phyloP scores from a whole-genome alignment of 2,888 invertebrate genomes.

The Trachelus stipa region DNA sequence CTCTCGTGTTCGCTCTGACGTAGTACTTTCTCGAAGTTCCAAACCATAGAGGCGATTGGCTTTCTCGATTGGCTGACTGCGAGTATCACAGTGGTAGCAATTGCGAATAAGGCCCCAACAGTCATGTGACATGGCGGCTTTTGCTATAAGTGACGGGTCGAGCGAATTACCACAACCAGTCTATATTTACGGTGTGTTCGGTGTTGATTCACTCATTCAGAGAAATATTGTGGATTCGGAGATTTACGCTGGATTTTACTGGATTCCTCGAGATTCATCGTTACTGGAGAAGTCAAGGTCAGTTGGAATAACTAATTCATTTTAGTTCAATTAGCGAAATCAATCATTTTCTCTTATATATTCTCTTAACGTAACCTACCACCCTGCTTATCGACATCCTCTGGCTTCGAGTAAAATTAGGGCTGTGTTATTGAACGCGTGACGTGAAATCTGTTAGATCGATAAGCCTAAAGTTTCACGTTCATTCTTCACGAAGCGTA shows the following conservation, averaged over 20 bases:
- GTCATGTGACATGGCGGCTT: slow-evolving; percentile 2
- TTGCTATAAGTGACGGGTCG: slow-evolving; percentile 4
- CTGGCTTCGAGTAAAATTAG: neutral
- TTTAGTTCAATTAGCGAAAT: neutral
- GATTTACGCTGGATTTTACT: neutral
- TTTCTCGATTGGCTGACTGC: neutral
- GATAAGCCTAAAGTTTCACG: neutral
- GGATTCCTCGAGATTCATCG: neutral
- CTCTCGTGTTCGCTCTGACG: neutral
- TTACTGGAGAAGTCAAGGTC: neutral
- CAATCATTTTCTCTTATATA: neutral
- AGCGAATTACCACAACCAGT: neutral
- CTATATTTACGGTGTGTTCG: neutral
- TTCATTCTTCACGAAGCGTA: neutral
- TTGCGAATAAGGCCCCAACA: neutral
- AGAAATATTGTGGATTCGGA: neutral
- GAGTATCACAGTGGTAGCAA: neutral
- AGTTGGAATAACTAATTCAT: neutral
- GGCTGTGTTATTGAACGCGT: neutral
- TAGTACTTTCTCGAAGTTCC: neutral
- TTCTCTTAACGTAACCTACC: neutral
- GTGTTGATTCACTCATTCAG: neutral
- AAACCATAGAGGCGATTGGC: neutral
- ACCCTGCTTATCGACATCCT: neutral
- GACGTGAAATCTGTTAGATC: neutral